These are phyloP conservation scores for Leptobrachium ailaonicum DNA, from an alignment of 2,113 vertebrate genomes.

Conservation along the genomic window DNA sequence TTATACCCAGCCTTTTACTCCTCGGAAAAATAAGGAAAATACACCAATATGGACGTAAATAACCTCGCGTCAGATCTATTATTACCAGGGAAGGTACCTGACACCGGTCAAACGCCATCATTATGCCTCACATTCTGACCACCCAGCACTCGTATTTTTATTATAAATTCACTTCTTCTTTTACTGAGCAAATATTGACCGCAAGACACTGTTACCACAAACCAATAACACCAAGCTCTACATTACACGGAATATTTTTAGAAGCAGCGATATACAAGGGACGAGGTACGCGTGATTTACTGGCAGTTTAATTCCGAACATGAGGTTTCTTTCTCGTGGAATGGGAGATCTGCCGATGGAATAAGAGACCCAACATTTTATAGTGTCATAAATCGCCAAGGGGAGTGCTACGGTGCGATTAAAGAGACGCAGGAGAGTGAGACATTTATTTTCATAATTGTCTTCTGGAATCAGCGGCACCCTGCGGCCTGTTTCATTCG, in stretches of 20 bases:
- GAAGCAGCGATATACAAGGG: neutral
- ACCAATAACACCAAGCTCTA: slow-evolving; percentile 16
- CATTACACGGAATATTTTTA: slow-evolving; percentile 1
- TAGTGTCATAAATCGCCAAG: neutral
- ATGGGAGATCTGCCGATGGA: slow-evolving; percentile 1
- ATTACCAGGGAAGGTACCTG: neutral
- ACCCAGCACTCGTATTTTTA: slow-evolving; percentile 32
- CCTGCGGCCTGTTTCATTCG: too few relatives aligned
- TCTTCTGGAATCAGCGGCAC: too few relatives aligned
- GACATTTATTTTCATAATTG: too few relatives aligned
- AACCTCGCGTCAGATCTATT: neutral
- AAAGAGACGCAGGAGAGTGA: too few relatives aligned
- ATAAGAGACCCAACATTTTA: neutral
- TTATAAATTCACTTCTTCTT: slow-evolving; percentile 23
- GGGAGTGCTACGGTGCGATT: too few relatives aligned
- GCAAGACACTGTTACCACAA: neutral
- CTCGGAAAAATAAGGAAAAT: neutral
- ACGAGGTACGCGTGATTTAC: neutral
- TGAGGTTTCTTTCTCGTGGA: neutral
- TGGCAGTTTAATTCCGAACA: neutral
- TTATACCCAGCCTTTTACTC: neutral
- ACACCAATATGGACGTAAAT: neutral
- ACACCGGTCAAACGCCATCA: slow-evolving; percentile 8
- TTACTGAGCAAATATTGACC: slow-evolving; percentile 18
- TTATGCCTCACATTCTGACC: slow-evolving; percentile 23